Evolutionary conservation across 2,113 vertebrate species (phyloP).

Genomic region (Macrotis lagotis): DNA sequence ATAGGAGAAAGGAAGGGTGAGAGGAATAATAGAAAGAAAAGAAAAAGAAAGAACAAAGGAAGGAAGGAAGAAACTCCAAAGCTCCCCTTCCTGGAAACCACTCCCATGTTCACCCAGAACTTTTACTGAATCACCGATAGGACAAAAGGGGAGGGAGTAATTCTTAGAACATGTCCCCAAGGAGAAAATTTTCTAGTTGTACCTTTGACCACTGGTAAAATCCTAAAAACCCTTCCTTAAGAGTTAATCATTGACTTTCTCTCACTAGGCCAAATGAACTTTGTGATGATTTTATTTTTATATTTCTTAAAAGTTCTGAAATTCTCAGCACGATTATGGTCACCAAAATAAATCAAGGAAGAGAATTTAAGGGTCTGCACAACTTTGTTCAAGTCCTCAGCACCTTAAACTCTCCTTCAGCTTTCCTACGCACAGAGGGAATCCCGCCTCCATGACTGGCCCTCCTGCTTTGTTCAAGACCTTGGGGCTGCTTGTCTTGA

Average conservation of each 20-base stretch:
- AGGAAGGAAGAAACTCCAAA: not conserved
- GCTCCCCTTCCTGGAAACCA: not conserved
- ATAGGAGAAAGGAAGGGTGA: not conserved
- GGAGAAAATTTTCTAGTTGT: constrained; percentile 28
- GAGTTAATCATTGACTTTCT: constrained; percentile 71
- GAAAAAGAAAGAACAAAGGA: not conserved
- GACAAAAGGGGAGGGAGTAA: not conserved
- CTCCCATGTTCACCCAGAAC: not conserved
- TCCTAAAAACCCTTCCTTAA: constrained; percentile 50
- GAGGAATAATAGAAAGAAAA: too few species aligned
- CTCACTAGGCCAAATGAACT: constrained; percentile 37
- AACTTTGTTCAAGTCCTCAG: not conserved
- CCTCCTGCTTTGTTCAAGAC: not conserved
- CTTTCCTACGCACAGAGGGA: not conserved
- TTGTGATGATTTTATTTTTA: constrained; percentile 49
- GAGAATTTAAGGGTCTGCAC: not conserved
- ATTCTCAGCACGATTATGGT: not conserved
- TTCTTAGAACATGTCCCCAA: constrained; percentile 46
- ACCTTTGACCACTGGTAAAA: constrained; percentile 57
- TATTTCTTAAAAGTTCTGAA: constrained; percentile 60
- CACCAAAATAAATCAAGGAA: constrained; percentile 34
- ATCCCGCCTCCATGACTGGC: not conserved
- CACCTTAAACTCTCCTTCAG: not conserved
- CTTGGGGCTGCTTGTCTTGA: not conserved
- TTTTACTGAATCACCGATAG: not conserved